Conservation (phyloP, 2,113 vertebrate species). For the Pangasianodon gigas region DNA sequence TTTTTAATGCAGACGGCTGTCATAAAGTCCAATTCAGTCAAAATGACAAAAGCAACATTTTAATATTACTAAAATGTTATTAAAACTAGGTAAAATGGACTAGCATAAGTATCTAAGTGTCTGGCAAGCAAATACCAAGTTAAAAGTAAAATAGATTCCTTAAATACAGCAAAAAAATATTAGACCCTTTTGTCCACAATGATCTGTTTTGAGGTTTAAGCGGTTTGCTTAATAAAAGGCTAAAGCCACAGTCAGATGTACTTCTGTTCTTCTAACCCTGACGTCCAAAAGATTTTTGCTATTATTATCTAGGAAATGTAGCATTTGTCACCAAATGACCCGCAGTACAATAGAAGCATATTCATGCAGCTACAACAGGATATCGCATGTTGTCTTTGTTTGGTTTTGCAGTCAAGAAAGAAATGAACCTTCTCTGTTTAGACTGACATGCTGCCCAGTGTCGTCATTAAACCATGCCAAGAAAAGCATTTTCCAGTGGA, state of each 20-base stretch:
- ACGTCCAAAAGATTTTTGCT: constrained; percentile 13
- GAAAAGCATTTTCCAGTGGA: constrained; percentile 5
- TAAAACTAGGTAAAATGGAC: not conserved
- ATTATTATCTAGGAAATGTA: constrained; percentile 18
- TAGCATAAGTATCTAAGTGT: constrained; percentile 11
- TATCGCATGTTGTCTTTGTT: constrained; percentile 30
- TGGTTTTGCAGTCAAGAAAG: constrained; percentile 40
- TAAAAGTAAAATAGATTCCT: constrained; percentile 11
- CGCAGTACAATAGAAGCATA: constrained; percentile 20
- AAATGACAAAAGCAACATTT: constrained; percentile 17
- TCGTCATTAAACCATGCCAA: not conserved
- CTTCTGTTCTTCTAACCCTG: constrained; percentile 41
- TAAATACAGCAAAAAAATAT: constrained; percentile 10
- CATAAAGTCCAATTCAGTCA: constrained; percentile 17
- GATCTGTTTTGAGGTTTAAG: constrained; percentile 39
- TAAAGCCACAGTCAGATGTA: constrained; percentile 41
- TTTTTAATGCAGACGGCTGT: constrained; percentile 26
- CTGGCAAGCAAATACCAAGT: not conserved
- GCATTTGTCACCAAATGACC: not conserved
- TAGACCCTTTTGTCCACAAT: not conserved
- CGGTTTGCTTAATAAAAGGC: constrained; percentile 32
- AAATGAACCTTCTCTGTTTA: not conserved
- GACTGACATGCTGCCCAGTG: not conserved
- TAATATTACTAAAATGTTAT: not conserved
- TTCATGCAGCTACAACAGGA: constrained; percentile 45